Conservation (phyloP, 2,888 invertebrate species). For the Pheosia tremula region DNA sequence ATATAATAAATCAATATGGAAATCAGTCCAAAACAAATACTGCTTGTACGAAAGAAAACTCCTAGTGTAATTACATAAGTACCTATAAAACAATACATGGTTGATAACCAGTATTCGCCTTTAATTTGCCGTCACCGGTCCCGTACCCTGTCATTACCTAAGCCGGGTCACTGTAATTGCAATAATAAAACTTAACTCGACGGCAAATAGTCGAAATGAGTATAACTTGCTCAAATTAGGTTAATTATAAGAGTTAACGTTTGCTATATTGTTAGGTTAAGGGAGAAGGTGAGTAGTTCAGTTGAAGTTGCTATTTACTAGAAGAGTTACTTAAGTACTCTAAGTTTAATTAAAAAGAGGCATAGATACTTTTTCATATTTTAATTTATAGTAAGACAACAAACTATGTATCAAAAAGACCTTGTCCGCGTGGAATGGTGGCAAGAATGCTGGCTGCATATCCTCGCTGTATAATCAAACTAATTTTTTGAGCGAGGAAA, state of each 20-base stretch:
- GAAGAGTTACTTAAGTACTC: neutral
- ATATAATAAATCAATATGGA: too few relatives aligned
- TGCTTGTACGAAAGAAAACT: neutral
- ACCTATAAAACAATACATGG: slow-evolving; percentile 4
- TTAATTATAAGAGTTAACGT: slow-evolving; percentile 36
- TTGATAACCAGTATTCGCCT: slow-evolving; percentile 2
- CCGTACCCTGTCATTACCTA: slow-evolving; percentile 7
- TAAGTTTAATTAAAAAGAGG: neutral
- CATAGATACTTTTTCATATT: too few relatives aligned
- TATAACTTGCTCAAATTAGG: slow-evolving; percentile 27
- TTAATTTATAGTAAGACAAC: too few relatives aligned
- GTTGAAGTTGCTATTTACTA: slow-evolving; percentile 1
- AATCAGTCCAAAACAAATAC: neutral
- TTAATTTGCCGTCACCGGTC: slow-evolving; percentile 3
- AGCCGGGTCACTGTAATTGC: neutral
- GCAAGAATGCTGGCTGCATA: too few relatives aligned
- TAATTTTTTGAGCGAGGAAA: too few relatives aligned
- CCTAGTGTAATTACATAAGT: neutral
- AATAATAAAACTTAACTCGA: slow-evolving; percentile 6
- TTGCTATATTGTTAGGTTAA: slow-evolving; percentile 5
- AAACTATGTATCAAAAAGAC: too few relatives aligned
- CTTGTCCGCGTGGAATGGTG: too few relatives aligned
- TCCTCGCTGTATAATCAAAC: too few relatives aligned
- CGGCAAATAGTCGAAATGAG: slow-evolving; percentile 35
- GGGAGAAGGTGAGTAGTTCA: neutral